Conservation (phyloP, 2,113 vertebrate genomes). For the Hyla sarda region DNA sequence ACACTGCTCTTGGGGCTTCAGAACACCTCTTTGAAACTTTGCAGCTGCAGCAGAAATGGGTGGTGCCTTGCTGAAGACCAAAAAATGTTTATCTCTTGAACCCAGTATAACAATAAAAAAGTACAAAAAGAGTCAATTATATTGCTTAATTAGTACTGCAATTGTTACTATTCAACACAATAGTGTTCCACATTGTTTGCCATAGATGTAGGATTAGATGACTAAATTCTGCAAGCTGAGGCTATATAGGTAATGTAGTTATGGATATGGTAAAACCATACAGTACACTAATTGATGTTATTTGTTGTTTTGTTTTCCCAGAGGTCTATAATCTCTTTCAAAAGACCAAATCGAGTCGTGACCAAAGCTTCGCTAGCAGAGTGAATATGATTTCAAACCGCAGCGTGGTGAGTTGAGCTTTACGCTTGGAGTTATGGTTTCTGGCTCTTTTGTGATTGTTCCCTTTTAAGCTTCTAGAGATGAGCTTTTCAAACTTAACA, state of each 20-base stretch:
- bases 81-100: too few species aligned
- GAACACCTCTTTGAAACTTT: too few species aligned
- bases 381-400: conserved; percentile 43
- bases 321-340: conserved; percentile 30
- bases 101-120: too few species aligned
- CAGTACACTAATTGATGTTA: neutral
- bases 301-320: neutral
- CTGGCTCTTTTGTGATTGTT: too few species aligned
- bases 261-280: neutral
- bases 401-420: conserved; percentile 32
- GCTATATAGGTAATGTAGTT: neutral
- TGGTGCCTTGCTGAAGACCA: too few species aligned
- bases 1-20: too few species aligned
- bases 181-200: neutral
- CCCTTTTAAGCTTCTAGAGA: too few species aligned
- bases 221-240: neutral
- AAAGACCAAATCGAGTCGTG: neutral
- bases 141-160: too few species aligned
- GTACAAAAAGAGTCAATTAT: too few species aligned
- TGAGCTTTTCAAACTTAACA: too few species aligned
- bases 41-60: too few species aligned
- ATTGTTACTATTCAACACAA: neutral
- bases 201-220: neutral
- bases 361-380: conserved; percentile 20
- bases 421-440: neutral